Evolutionary conservation across 2,888 invertebrate genomes (phyloP).

Genomic region (Fragum whitleyi): DNA sequence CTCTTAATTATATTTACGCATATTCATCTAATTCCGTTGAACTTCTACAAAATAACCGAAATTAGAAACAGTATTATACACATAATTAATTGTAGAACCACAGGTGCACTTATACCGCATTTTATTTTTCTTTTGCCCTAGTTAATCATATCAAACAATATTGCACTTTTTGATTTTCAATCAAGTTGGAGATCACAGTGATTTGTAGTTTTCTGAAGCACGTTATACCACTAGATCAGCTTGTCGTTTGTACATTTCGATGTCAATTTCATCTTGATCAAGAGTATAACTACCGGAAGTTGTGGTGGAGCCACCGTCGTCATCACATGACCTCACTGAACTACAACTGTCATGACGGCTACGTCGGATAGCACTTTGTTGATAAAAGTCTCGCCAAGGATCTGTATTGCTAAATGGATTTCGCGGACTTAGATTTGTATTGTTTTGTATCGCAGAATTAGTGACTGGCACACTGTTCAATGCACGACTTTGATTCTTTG

Average conservation of each 20-base stretch:
- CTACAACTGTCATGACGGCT: slow-evolving; percentile 67
- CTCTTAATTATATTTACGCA: too few relatives aligned
- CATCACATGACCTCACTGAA: slow-evolving; percentile 71
- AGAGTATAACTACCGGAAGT: slow-evolving; percentile 79
- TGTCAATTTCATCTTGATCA: slow-evolving; percentile 70
- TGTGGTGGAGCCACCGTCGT: slow-evolving; percentile 77
- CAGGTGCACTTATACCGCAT: too few relatives aligned
- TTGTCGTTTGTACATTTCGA: slow-evolving; percentile 58
- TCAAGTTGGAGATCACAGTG: slow-evolving; percentile 16
- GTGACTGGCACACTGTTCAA: neutral
- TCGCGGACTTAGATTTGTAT: slow-evolving; percentile 18
- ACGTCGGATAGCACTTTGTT: slow-evolving; percentile 36
- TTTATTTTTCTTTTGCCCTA: too few relatives aligned
- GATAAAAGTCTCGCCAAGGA: slow-evolving; percentile 48
- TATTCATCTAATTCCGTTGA: too few relatives aligned
- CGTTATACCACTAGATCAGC: slow-evolving; percentile 66
- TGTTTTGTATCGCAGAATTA: neutral
- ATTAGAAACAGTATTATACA: too few relatives aligned
- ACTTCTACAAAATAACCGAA: too few relatives aligned
- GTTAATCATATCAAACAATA: neutral
- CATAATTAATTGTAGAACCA: too few relatives aligned
- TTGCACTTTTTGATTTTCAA: slow-evolving; percentile 18
- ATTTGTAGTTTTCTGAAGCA: neutral
- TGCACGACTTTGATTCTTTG: neutral
- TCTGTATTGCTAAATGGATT: slow-evolving; percentile 33